These are phyloP conservation scores for Laupala kohalensis DNA, from an alignment of 1,140 invertebrate species.

Conservation along the genomic window DNA sequence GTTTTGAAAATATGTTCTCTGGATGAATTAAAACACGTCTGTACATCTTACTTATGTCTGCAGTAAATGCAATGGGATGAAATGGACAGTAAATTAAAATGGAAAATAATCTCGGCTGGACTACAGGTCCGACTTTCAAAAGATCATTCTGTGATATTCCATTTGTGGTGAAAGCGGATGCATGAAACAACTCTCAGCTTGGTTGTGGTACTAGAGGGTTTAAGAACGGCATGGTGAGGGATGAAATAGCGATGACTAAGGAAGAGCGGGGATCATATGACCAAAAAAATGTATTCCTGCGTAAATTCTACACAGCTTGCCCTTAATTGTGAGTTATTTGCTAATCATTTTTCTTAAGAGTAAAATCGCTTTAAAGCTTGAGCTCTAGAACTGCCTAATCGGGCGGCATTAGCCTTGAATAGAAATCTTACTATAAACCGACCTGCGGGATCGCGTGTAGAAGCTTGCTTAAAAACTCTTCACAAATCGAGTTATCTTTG, in stretches of 20 bases:
- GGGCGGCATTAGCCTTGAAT: too few relatives aligned
- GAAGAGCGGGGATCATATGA: too few relatives aligned
- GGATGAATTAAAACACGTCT: neutral
- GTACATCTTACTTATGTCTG: conserved; percentile 21
- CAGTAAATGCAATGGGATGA: conserved; percentile 11
- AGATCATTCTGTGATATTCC: conserved; percentile 17
- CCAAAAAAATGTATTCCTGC: too few relatives aligned
- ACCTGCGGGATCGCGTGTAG: too few relatives aligned
- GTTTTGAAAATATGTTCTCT: conserved; percentile 10
- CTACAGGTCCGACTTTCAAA: conserved; percentile 12
- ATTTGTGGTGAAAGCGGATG: conserved; percentile 10
- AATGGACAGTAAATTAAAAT: conserved; percentile 11
- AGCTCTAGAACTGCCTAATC: too few relatives aligned
- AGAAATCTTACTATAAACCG: too few relatives aligned
- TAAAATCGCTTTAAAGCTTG: too few relatives aligned
- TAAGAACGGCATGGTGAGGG: conserved; percentile 17
- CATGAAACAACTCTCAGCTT: conserved; percentile 19
- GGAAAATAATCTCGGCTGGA: conserved; percentile 13
- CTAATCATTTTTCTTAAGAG: too few relatives aligned
- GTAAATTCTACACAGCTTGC: too few relatives aligned
- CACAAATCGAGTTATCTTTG: too few relatives aligned
- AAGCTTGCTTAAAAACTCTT: too few relatives aligned
- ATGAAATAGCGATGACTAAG: conserved; percentile 1
- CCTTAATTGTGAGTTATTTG: too few relatives aligned
- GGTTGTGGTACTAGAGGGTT: conserved; percentile 12